A percentile compares a stretch with the other conserved stretches of the same genome.
These are phyloP conservation scores for Clarias laeviceps DNA, from an alignment of 2,797 vertebrate species.

Conservation along the genomic window DNA sequence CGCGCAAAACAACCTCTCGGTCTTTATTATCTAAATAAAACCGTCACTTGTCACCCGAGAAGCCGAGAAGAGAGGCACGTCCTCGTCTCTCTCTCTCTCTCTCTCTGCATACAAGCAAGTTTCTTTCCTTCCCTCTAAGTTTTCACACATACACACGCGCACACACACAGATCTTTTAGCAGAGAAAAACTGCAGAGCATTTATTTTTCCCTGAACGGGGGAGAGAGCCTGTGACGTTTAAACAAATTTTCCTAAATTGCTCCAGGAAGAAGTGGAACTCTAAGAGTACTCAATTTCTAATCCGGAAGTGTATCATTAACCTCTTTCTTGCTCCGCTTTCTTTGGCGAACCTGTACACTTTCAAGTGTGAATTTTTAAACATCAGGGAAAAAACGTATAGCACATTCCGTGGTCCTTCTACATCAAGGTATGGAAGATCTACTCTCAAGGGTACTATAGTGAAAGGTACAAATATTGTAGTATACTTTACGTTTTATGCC, in stretches of 20 bases:
- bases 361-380: no score
- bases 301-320: not conserved
- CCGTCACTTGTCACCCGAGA: conserved; percentile 51
- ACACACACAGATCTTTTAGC: not conserved
- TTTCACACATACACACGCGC: conserved; percentile 6
- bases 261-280: conserved; percentile 14
- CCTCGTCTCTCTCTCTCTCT: conserved; percentile 36
- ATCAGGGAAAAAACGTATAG: not conserved
- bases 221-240: not conserved
- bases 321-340: not conserved
- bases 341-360: not conserved
- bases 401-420: not conserved
- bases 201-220: not conserved
- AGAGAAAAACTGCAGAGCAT: not conserved
- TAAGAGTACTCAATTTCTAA: not conserved
- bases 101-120: conserved; percentile 17
- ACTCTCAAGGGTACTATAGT: not conserved
- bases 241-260: conserved; percentile 3
- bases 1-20: conserved; percentile 19
- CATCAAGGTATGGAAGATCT: not conserved
- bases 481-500: no score
- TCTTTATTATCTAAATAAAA: conserved; percentile 53
- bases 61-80: conserved; percentile 2
- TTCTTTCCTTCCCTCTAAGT: conserved; percentile 15
- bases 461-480: not conserved